Conservation (phyloP, 2,797 vertebrate genomes). For the Champsocephalus esox region DNA sequence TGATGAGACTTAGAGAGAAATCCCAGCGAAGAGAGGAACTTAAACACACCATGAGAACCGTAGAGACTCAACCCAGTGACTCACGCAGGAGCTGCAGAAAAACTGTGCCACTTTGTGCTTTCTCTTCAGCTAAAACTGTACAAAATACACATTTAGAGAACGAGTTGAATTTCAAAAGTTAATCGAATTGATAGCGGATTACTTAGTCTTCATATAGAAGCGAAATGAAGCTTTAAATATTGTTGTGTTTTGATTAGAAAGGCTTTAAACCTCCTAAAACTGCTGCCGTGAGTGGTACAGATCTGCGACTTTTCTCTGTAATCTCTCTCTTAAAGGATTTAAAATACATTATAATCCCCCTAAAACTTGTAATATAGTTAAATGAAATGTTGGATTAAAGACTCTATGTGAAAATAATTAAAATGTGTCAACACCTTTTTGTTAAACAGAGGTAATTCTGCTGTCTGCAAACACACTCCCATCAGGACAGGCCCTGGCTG, state of each 20-base stretch:
- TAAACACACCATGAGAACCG: constrained; percentile 51
- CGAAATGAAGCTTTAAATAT: background rate
- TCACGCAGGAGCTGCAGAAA: background rate
- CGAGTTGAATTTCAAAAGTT: fast-evolving
- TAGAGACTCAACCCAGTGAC: constrained; percentile 25
- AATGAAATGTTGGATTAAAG: background rate
- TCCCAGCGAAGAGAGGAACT: background rate
- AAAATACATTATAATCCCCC: no score
- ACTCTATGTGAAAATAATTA: background rate
- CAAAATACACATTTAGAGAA: no score
- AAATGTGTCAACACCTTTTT: no score
- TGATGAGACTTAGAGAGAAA: background rate
- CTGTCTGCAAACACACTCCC: no score
- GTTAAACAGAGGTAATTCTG: no score
- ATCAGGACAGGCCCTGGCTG: no score
- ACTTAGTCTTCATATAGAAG: background rate
- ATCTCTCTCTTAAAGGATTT: no score
- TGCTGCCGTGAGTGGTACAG: no score
- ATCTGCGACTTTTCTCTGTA: no score
- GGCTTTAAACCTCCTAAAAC: background rate
- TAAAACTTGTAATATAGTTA: background rate
- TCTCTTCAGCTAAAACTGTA: constrained; percentile 5
- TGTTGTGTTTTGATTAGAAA: background rate
- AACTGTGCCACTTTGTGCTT: constrained; percentile 35
- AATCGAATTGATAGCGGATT: fast-evolving